Conservation (phyloP, 2,888 invertebrate genomes). For the Aspidiotus rigidus region DNA sequence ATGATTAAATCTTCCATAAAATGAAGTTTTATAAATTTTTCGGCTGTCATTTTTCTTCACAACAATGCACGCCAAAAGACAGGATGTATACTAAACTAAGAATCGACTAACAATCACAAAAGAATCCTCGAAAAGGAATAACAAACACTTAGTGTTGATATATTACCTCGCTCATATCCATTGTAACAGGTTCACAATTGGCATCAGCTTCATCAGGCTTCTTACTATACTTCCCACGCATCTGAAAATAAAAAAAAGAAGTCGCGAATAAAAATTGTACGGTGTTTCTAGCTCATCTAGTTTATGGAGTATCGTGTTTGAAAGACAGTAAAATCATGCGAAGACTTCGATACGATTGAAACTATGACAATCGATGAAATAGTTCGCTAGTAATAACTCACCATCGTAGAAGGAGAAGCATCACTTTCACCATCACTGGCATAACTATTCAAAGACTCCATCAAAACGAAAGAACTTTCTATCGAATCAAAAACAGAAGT, state of each 20-base stretch:
- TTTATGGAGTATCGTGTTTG: too few relatives aligned
- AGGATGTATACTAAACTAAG: too few relatives aligned
- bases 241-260: background rate
- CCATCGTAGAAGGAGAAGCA: constrained; percentile 42
- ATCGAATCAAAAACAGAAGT: too few relatives aligned
- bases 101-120: too few relatives aligned
- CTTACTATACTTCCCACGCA: constrained; percentile 8
- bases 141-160: too few relatives aligned
- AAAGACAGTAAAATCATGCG: background rate
- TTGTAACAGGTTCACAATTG: constrained; percentile 66
- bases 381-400: constrained; percentile 27
- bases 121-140: too few relatives aligned
- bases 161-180: constrained; percentile 63
- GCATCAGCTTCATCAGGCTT: constrained; percentile 45
- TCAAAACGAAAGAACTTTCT: constrained; percentile 40
- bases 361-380: background rate
- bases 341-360: background rate
- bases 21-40: too few relatives aligned
- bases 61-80: too few relatives aligned
- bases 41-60: too few relatives aligned
- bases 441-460: constrained; percentile 69
- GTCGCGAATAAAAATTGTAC: background rate
- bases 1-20: too few relatives aligned
- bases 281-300: too few relatives aligned
- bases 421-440: constrained; percentile 70